Evolutionary conservation across 2,888 invertebrate genomes (phyloP).

Genomic region (Drosophila subquinaria): DNA sequence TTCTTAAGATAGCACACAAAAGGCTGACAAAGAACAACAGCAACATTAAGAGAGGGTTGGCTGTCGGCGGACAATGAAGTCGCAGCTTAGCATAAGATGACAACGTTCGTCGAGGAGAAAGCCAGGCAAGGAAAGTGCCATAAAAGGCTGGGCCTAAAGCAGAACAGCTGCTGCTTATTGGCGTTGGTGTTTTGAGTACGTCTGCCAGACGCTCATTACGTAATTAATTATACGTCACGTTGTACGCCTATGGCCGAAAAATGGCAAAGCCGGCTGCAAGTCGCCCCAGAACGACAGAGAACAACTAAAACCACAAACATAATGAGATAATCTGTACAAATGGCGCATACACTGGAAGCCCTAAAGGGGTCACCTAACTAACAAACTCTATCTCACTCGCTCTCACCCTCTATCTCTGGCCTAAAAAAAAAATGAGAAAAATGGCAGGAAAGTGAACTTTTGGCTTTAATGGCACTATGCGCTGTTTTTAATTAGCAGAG

Average conservation of each 20-base stretch:
- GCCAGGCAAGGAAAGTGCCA: constrained; percentile 21
- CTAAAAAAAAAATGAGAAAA: constrained; percentile 17
- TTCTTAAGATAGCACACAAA: constrained; percentile 50
- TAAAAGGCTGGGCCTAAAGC: constrained; percentile 27
- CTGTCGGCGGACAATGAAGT: constrained; percentile 46
- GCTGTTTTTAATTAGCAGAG: constrained; percentile 75
- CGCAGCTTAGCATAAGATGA: constrained; percentile 27
- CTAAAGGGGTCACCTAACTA: constrained; percentile 22
- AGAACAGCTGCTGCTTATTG: constrained; percentile 32
- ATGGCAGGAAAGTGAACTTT: constrained; percentile 65
- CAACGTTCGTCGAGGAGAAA: constrained; percentile 12
- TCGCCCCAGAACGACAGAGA: constrained; percentile 7
- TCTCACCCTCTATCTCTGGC: background rate
- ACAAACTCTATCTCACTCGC: background rate
- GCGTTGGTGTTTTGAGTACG: constrained; percentile 38
- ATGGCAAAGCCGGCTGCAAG: constrained; percentile 33
- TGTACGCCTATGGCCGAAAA: constrained; percentile 68
- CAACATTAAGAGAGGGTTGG: constrained; percentile 1
- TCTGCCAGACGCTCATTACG: constrained; percentile 74
- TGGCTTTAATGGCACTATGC: constrained; percentile 76
- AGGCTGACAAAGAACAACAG: constrained; percentile 26
- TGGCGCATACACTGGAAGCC: constrained; percentile 59
- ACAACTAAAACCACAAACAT: constrained; percentile 69
- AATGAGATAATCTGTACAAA: constrained; percentile 77
- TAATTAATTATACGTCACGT: constrained; percentile 78